These are phyloP conservation scores for Scrobipalpa atriplicella DNA, from an alignment of 2,888 invertebrate genomes.

Conservation along the genomic window DNA sequence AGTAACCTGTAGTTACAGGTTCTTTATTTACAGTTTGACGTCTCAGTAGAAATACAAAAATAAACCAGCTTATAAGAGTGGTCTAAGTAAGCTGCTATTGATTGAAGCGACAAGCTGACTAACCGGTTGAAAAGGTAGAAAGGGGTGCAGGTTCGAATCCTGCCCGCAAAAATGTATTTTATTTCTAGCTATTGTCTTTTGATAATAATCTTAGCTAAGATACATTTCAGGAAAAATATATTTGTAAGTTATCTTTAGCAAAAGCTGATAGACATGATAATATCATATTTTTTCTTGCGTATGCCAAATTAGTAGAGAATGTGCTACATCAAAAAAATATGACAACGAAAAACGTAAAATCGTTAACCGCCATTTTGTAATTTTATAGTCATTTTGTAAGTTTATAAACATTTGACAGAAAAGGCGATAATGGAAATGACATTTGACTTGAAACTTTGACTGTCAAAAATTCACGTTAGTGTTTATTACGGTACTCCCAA, in stretches of 20 bases:
- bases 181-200: no score
- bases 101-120: not conserved
- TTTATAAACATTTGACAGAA: not conserved
- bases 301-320: conserved; percentile 2
- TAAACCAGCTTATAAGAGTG: no score
- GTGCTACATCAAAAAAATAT: conserved; percentile 12
- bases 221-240: no score
- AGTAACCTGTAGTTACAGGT: not conserved
- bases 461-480: no score
- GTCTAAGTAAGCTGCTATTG: not conserved
- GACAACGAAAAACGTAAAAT: conserved; percentile 55
- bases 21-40: not conserved
- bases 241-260: no score
- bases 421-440: not conserved
- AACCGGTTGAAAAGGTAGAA: not conserved
- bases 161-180: not conserved
- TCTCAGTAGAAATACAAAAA: no score
- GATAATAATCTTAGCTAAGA: no score
- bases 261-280: no score
- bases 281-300: not conserved
- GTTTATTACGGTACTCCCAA: no score
- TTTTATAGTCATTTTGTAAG: conserved; percentile 38
- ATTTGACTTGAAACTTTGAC: not conserved
- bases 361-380: conserved; percentile 52
- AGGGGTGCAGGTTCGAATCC: not conserved